Conservation (phyloP, 2,888 invertebrate species). For the Fragum whitleyi region DNA sequence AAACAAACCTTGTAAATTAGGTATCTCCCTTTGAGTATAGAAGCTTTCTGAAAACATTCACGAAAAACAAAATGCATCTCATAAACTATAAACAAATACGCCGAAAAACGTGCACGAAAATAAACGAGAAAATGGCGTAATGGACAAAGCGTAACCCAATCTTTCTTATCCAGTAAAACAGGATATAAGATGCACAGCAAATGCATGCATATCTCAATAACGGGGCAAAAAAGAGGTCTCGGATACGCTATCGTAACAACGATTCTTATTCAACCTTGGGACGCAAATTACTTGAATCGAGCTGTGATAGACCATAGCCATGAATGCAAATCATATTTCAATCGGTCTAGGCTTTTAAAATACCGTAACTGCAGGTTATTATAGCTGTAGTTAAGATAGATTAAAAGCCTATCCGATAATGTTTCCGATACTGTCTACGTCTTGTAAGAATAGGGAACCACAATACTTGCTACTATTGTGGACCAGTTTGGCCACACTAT, state of each 20-base stretch:
- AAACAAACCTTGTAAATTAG: too few relatives aligned
- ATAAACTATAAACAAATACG: background rate
- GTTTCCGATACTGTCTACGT: background rate
- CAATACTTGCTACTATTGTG: too few relatives aligned
- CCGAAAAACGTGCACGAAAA: background rate
- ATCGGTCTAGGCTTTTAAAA: too few relatives aligned
- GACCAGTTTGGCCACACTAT: too few relatives aligned
- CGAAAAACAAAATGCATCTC: background rate
- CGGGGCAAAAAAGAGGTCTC: background rate
- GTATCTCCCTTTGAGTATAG: too few relatives aligned
- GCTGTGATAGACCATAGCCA: slow-evolving; percentile 64
- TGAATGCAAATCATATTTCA: slow-evolving; percentile 58
- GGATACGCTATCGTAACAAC: slow-evolving; percentile 54
- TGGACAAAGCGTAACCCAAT: slow-evolving; percentile 3
- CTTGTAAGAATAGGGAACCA: too few relatives aligned
- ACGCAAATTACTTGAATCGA: slow-evolving; percentile 74
- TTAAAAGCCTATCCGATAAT: too few relatives aligned
- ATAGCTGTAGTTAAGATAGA: too few relatives aligned
- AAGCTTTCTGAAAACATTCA: background rate
- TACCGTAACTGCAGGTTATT: too few relatives aligned
- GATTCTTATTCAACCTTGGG: slow-evolving; percentile 37
- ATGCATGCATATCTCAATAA: slow-evolving; percentile 28
- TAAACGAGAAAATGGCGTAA: background rate
- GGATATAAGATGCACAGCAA: slow-evolving; percentile 15
- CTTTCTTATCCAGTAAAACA: slow-evolving; percentile 21